phyloP scores from a whole-genome alignment of 1,140 invertebrate species.

The Scaptomyza hsui region DNA sequence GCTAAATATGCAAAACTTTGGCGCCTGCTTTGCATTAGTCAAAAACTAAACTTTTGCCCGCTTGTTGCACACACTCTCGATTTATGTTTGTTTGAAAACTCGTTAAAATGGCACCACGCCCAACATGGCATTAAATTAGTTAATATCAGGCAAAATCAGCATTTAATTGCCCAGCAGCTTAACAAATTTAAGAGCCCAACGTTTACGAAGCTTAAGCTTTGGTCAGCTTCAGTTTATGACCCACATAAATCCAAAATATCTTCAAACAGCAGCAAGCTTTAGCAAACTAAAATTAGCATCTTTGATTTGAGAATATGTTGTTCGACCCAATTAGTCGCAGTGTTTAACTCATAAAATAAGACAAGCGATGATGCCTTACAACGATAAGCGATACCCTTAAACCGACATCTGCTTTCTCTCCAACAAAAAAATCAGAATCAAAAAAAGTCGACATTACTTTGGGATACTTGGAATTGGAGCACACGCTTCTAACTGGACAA shows the following conservation, averaged over 20 bases:
- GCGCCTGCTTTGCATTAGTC: constrained; percentile 53
- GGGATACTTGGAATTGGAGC: constrained; percentile 57
- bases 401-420: constrained; percentile 63
- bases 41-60: constrained; percentile 21
- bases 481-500: constrained; percentile 41
- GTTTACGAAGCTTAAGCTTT: constrained; percentile 53
- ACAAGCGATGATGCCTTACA: constrained; percentile 65
- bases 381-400: constrained; percentile 48
- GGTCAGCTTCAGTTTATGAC: constrained; percentile 32
- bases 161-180: constrained; percentile 52
- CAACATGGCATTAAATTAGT: constrained; percentile 44
- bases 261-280: constrained; percentile 4
- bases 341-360: constrained; percentile 73
- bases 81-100: constrained; percentile 13
- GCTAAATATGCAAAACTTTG: constrained; percentile 40
- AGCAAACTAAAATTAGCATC: constrained; percentile 66
- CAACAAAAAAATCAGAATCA: background rate
- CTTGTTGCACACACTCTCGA: background rate
- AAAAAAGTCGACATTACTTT: background rate
- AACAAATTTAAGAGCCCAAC: constrained; percentile 57
- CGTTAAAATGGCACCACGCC: constrained; percentile 72
- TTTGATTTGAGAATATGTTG: constrained; percentile 68
- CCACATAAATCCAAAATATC: constrained; percentile 16
- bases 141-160: constrained; percentile 46
- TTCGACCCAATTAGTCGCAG: constrained; percentile 71